Base-by-base conservation (phyloP, 2,888 invertebrate species). In the Entomobrya proxima region DNA sequence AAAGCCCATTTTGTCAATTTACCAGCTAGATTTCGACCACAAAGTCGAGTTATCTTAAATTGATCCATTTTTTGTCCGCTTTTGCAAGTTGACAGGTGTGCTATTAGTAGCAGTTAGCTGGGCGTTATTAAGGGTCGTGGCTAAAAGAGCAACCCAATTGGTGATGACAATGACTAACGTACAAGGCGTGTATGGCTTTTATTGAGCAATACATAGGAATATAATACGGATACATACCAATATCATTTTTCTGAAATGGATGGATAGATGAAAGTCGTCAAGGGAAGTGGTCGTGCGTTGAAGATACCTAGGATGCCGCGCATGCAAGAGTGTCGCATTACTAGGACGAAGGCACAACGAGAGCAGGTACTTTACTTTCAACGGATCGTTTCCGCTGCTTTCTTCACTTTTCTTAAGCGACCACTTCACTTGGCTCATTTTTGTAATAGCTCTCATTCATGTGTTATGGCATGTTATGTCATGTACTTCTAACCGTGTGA, bases 91-190 rank as follows among this genome's bases (percentile, higher is more conserved):
- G 81, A 82, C 81, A 82, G 81, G 81, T 82, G 75, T 37, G 47
- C 81, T 82, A 50, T 82, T 82, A 82, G 44, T n/a, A 52, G 64
- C 50, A 74, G 81, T 74, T 74, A 74, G 81, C 35, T 61, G 81
- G n/a, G 35, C 75, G 61, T 61, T 74, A 75, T 61, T 74, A 82
- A 69, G 61, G 75, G 50, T 61, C 81, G 75, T 21, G 74, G 74
- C 75, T 75, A 44, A 81, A 81, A 72, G 80, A 81, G 80, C 80
- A 72, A 32, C 58, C 40, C 80, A 58, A 81, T 81, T 81, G 80
- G 72, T n/a, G 18, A 44, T 81, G 80, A 72, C 80, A 81, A 55
- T 44, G 72, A 81, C 58, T 81, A 79, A 79, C 69, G 69, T 64
- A 78, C 37, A 69, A 30, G 37, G 55, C 27, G 21, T 79, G 69